These are phyloP conservation scores for Tamandua tetradactyla DNA, from an alignment of 2,797 vertebrate genomes.

Conservation along the genomic window DNA sequence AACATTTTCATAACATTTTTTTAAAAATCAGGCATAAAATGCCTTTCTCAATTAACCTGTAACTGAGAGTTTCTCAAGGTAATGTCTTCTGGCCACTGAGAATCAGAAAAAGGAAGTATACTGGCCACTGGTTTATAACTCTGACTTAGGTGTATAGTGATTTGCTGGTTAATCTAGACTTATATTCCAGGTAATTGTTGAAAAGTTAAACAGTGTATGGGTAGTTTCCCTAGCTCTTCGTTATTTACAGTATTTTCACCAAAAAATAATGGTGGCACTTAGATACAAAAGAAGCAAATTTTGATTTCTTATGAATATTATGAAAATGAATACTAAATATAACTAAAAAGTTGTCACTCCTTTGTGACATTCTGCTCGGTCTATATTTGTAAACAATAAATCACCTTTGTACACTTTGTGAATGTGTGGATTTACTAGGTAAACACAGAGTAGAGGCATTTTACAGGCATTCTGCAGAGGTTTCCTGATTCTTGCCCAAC, in stretches of 20 bases:
- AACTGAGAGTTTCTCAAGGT: not conserved
- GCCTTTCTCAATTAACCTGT: not conserved
- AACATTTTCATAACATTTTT: not conserved
- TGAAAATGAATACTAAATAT: not conserved
- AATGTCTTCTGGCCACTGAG: not conserved
- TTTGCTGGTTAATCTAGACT: not conserved
- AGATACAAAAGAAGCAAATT: not conserved
- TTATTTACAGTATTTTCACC: not conserved
- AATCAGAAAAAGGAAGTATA: not conserved
- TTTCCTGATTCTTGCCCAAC: not conserved
- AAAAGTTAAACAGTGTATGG: not conserved
- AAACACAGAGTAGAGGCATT: not conserved
- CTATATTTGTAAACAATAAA: constrained; percentile 8
- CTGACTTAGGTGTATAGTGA: not conserved
- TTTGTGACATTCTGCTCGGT: not conserved
- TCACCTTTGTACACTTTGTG: not conserved
- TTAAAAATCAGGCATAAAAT: not conserved
- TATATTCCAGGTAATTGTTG: not conserved
- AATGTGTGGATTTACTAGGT: not conserved
- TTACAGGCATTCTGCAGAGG: not conserved
- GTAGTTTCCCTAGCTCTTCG: not conserved
- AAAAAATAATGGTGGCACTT: not conserved
- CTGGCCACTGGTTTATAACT: not conserved
- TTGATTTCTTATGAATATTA: not conserved
- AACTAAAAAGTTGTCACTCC: not conserved